Conservation (phyloP, 2,113 vertebrate species). For the Lonchura striata region DNA sequence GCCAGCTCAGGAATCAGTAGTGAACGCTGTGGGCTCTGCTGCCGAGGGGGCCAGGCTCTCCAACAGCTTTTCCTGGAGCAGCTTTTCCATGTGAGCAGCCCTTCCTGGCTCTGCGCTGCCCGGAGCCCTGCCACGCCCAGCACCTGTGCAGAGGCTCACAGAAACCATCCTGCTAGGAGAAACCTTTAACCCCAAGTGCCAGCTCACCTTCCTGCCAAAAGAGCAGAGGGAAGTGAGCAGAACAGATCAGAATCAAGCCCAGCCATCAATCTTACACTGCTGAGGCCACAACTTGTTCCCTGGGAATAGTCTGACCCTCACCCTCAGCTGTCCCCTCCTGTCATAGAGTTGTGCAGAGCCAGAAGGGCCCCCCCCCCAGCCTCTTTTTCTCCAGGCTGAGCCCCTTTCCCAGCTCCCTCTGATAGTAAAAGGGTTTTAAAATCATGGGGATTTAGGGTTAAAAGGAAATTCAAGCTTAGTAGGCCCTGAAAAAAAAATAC, state of each 20-base stretch:
- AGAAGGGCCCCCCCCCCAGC: not conserved
- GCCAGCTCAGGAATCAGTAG: not conserved
- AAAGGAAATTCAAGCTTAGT: no score
- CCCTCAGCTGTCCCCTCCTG: not conserved
- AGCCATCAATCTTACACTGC: not conserved
- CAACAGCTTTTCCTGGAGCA: not conserved
- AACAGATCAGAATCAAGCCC: not conserved
- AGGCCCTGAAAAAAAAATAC: no score
- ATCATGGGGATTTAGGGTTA: no score
- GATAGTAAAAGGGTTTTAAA: no score
- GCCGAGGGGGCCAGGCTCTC: not conserved
- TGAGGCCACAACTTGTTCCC: not conserved
- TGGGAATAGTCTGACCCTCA: not conserved
- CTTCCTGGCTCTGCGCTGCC: not conserved
- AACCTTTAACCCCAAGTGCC: not conserved
- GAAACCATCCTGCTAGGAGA: not conserved
- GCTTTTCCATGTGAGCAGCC: not conserved
- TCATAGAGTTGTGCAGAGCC: not conserved
- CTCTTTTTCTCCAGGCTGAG: not conserved
- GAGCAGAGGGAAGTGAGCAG: not conserved
- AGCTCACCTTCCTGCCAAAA: not conserved
- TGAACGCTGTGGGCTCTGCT: fast-evolving
- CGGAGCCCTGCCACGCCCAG: not conserved
- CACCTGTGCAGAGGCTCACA: not conserved
- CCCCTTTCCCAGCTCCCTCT: not conserved